Evolutionary conservation across 2,797 vertebrate species (phyloP), one percentile per base, ranked within the genome.

Genomic region (Chaenodraco wilsoni): DNA sequence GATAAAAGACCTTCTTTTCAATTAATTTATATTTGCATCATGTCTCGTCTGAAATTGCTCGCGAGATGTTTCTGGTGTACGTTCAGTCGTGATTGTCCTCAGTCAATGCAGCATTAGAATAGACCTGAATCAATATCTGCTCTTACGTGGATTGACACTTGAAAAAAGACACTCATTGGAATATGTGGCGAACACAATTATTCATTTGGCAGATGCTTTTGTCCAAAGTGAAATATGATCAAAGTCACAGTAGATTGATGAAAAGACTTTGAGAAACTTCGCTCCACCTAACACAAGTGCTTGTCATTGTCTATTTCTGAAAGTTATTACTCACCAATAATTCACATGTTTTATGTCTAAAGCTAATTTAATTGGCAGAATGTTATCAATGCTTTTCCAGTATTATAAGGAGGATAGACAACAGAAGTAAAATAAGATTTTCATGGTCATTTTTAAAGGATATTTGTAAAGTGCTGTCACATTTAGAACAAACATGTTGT

Each of bases 1-100:
- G 12, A 44, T 43, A 19, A 10, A 27, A 27, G 17, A 69, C 61
- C 16, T 6, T 16, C 16, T 6, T 16, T 43, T 63, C 17, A 15
- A 48, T 46, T 16, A 9, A 40, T 59, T 72, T 31, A 69, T 15
- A 83, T 67, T 69, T 64, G 49, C 9, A 40, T 55, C 43, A 79
- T 0, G 2, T 50, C 15, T 45, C 1, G 4, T 48, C 40, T 33
- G 13, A 16, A 14, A 7, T 50, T 19, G 44, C 37, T n/a, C 52
- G 5, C 1, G 13, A 5, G 33, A 55, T 44, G 23, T 63, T 62
- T 58, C 51, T 49, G 50, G 33, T 58, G 41, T 69, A 16, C 0
- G 1, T 43, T 4, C 9, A 50, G 27, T 41, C 1, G 0, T 19
- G 11, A 41, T 27, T 0, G 2, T 1, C 48, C 8, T 56, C 2